Evolutionary conservation across 1,140 invertebrate species (phyloP).

Genomic region (Bathynomus jamesi): DNA sequence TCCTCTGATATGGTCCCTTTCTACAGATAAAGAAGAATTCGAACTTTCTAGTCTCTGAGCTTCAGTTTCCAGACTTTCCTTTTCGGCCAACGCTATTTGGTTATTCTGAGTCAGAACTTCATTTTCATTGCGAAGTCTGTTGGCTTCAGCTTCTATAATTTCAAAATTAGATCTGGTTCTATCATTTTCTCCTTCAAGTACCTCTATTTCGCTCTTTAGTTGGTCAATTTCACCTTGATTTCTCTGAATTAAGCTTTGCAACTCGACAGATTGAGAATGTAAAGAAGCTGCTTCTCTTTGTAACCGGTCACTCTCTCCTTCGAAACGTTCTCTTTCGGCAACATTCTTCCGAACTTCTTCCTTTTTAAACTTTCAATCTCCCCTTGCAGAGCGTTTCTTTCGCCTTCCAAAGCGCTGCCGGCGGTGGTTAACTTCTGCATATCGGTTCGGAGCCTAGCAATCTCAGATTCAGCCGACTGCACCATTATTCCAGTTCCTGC

Average conservation of each 20-base stretch:
- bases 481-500: constrained; percentile 34
- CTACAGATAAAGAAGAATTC: neutral
- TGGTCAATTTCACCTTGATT: constrained; percentile 21
- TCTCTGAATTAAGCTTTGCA: constrained; percentile 14
- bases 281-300: constrained; percentile 8
- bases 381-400: constrained; percentile 15
- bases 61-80: constrained; percentile 33
- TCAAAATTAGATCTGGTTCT: constrained; percentile 20
- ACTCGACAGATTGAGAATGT: neutral
- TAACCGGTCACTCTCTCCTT: constrained; percentile 8
- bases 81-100: constrained; percentile 31
- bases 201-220: constrained; percentile 30
- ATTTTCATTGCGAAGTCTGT: constrained; percentile 22
- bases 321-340: constrained; percentile 14
- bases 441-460: constrained; percentile 24
- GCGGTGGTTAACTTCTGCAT: constrained; percentile 18
- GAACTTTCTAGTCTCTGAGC: constrained; percentile 14
- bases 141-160: constrained; percentile 26
- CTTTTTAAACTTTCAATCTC: constrained; percentile 13
- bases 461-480: constrained; percentile 33
- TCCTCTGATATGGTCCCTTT: neutral
- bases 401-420: constrained; percentile 9
- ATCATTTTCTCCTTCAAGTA: constrained; percentile 31
- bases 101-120: constrained; percentile 25
- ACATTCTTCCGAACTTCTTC: constrained; percentile 6